Conservation (phyloP, 2,113 vertebrate species). For the Charina bottae region DNA sequence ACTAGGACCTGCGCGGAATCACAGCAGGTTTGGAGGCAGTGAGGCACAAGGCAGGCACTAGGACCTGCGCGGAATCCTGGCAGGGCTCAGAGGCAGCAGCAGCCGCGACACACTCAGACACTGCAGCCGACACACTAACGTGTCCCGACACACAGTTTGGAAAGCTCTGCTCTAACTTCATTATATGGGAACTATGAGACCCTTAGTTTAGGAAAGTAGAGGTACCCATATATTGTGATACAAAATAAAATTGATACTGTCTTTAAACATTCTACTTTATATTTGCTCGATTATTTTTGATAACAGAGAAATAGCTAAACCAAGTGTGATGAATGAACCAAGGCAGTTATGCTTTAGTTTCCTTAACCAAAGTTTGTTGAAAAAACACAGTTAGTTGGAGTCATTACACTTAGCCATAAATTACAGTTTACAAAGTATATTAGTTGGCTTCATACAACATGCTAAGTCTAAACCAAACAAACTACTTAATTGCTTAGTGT, state of each 20-base stretch:
- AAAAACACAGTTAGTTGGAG: background rate
- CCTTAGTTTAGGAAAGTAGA: background rate
- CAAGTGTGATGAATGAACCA: background rate
- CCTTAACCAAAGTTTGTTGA: background rate
- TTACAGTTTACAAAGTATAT: background rate
- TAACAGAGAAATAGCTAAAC: background rate
- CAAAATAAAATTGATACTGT: background rate
- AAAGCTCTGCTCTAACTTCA: background rate
- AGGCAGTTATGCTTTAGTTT: background rate
- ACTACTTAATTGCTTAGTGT: background rate
- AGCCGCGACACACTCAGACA: too few relatives aligned
- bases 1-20: too few relatives aligned
- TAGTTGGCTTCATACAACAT: background rate
- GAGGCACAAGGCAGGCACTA: too few relatives aligned
- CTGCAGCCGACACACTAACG: too few relatives aligned
- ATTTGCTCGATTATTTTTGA: background rate
- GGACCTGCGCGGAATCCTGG: too few relatives aligned
- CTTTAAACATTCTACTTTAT: background rate
- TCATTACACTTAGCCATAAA: background rate
- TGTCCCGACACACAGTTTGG: too few relatives aligned
- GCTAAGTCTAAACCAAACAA: background rate
- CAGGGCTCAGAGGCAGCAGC: too few relatives aligned
- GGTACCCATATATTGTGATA: background rate
- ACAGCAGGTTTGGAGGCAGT: too few relatives aligned
- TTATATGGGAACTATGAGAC: background rate